A percentile compares a stretch with the other conserved stretches of the same genome.
These are phyloP conservation scores for Drosophila hamatofila DNA, from an alignment of 2,888 invertebrate genomes.

Conservation along the genomic window DNA sequence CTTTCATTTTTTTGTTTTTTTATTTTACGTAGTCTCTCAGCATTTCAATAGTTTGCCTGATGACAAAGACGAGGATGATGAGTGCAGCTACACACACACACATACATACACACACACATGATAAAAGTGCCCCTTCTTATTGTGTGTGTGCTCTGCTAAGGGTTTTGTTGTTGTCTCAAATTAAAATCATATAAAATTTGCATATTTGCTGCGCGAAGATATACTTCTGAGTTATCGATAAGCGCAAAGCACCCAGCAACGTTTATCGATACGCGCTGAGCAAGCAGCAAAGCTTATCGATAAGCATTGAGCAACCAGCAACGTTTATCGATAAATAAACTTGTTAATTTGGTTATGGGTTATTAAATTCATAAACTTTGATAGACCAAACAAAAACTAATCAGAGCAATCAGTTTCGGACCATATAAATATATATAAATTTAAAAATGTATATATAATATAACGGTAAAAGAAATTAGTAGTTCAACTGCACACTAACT, in stretches of 20 bases:
- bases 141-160: conserved; percentile 1
- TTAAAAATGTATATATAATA: no score
- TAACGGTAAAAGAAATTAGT: no score
- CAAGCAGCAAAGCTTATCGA: no score
- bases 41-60: conserved; percentile 51
- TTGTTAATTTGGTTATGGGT: no score
- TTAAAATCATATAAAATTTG: conserved; percentile 83
- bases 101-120: conserved; percentile 1
- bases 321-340: no score
- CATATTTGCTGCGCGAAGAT: conserved; percentile 71
- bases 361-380: no score
- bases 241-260: not conserved
- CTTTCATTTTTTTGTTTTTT: not conserved
- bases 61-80: conserved; percentile 43
- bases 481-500: no score
- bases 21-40: conserved; percentile 6
- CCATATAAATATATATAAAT: no score
- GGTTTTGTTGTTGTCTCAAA: conserved; percentile 58
- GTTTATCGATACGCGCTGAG: not conserved
- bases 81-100: conserved; percentile 19
- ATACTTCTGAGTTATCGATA: conserved; percentile 1
- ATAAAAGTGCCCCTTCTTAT: not conserved
- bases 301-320: no score
- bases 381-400: no score
- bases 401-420: not conserved